Conservation (phyloP, 2,113 vertebrate genomes). For the Ctenodactylus gundi region DNA sequence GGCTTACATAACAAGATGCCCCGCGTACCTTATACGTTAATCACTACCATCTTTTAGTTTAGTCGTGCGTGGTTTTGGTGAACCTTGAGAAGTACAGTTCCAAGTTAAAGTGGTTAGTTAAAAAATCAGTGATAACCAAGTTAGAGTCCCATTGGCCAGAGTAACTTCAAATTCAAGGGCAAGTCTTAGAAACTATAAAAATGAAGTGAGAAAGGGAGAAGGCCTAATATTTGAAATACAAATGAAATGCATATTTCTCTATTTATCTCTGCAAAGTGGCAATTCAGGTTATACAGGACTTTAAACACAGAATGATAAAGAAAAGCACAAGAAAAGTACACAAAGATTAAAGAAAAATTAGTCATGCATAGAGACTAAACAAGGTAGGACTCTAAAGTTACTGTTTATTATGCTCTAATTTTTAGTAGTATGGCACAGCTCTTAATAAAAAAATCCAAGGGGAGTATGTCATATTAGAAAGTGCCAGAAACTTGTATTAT, state of each 20-base stretch:
- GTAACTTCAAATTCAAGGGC: slow-evolving; percentile 23
- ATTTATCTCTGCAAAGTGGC: slow-evolving; percentile 35
- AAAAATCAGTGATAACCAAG: not conserved
- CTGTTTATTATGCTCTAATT: not conserved
- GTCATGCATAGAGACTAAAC: not conserved
- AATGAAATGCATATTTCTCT: not conserved
- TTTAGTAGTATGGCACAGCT: not conserved
- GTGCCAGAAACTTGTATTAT: not conserved
- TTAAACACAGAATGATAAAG: slow-evolving; percentile 10
- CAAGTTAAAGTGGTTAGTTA: not conserved
- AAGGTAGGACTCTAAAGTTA: not conserved
- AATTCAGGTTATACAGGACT: slow-evolving; percentile 11
- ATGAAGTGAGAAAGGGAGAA: not conserved
- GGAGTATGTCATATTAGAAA: not conserved
- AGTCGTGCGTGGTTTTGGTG: not conserved
- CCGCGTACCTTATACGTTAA: not conserved
- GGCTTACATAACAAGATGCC: not conserved
- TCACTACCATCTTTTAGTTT: not conserved
- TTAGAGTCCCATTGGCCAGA: not conserved
- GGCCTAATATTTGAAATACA: not conserved
- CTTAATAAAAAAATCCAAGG: slow-evolving; percentile 4
- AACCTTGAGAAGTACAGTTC: not conserved
- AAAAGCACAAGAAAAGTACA: not conserved
- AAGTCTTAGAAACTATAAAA: slow-evolving; percentile 40
- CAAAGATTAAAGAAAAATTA: slow-evolving; percentile 10